Percentiles rank a stretch among this genome's conserved stretches.
phyloP scores from a whole-genome alignment of 2,888 invertebrate genomes.

The Drosophila prolongata region DNA sequence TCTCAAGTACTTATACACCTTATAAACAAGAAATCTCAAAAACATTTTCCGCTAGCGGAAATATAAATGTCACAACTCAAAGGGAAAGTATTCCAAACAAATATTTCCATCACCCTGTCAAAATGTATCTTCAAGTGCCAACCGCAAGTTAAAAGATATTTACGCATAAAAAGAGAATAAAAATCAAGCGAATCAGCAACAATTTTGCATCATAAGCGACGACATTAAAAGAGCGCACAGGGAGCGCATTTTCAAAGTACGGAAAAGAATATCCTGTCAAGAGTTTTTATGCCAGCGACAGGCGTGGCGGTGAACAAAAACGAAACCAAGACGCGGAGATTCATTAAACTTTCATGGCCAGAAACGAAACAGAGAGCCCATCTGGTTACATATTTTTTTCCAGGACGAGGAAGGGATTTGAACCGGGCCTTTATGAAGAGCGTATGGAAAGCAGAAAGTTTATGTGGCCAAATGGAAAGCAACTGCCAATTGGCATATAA shows the following conservation, averaged over 20 bases:
- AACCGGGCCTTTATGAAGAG: conserved; percentile 19
- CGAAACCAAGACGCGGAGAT: conserved; percentile 37
- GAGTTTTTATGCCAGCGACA: conserved; percentile 35
- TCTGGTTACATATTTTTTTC: conserved; percentile 43
- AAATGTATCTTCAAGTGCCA: conserved; percentile 29
- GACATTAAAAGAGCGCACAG: conserved; percentile 51
- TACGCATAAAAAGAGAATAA: conserved; percentile 46
- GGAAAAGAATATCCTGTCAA: conserved; percentile 19
- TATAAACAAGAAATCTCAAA: not conserved
- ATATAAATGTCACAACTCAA: not conserved
- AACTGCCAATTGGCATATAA: conserved; percentile 60
- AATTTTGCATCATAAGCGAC: conserved; percentile 65
- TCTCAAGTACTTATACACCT: not conserved
- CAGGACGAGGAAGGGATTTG: conserved; percentile 28
- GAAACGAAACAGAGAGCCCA: conserved; percentile 41
- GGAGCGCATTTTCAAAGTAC: conserved; percentile 8
- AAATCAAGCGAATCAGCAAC: conserved; percentile 64
- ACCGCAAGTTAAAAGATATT: conserved; percentile 30
- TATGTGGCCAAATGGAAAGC: conserved; percentile 66
- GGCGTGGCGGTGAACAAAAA: conserved; percentile 7
- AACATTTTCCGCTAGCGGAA: not conserved
- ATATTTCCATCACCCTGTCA: not conserved
- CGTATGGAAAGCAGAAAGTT: conserved; percentile 54
- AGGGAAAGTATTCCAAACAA: not conserved
- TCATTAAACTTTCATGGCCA: conserved; percentile 70